Percentiles rank a stretch among this genome's conserved stretches.
These are phyloP conservation scores for Microtus montanus DNA, from an alignment of 2,113 vertebrate species.

Conservation along the genomic window DNA sequence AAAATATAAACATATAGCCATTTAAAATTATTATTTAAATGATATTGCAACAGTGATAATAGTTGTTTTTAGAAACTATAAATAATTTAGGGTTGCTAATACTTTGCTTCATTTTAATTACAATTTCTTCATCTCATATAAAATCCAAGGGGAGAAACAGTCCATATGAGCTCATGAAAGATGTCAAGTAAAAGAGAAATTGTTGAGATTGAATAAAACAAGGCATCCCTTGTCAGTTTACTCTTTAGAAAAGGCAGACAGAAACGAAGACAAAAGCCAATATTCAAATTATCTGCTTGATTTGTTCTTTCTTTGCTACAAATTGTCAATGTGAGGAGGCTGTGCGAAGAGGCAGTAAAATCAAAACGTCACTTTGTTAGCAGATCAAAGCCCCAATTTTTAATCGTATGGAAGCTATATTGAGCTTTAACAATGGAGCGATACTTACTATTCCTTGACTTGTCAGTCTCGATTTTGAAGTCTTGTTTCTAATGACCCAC, in stretches of 20 bases:
- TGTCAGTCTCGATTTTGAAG: slow-evolving; percentile 64
- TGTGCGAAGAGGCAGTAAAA: slow-evolving; percentile 54
- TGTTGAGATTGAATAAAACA: slow-evolving; percentile 74
- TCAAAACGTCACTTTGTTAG: slow-evolving; percentile 57
- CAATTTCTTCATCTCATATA: slow-evolving; percentile 49
- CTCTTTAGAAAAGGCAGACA: slow-evolving; percentile 68
- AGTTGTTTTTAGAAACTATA: slow-evolving; percentile 35
- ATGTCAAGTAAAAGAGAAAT: slow-evolving; percentile 62
- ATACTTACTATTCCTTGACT: neutral
- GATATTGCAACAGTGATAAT: neutral
- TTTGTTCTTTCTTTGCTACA: slow-evolving; percentile 68
- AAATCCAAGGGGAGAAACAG: slow-evolving; percentile 52
- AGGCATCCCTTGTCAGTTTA: slow-evolving; percentile 70
- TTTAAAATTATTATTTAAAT: slow-evolving; percentile 26
- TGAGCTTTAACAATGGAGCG: slow-evolving; percentile 25
- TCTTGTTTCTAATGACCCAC: slow-evolving; percentile 62
- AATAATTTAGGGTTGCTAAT: neutral
- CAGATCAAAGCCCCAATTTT: slow-evolving; percentile 53
- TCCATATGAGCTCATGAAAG: slow-evolving; percentile 36
- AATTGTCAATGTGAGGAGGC: slow-evolving; percentile 65
- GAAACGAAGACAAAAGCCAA: slow-evolving; percentile 73
- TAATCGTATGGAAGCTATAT: slow-evolving; percentile 37
- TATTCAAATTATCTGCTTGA: slow-evolving; percentile 77
- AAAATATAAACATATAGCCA: neutral
- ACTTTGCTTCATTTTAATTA: slow-evolving; percentile 45